These are phyloP conservation scores for Cepaea nemoralis DNA, from an alignment of 1,140 invertebrate species.

Conservation along the genomic window DNA sequence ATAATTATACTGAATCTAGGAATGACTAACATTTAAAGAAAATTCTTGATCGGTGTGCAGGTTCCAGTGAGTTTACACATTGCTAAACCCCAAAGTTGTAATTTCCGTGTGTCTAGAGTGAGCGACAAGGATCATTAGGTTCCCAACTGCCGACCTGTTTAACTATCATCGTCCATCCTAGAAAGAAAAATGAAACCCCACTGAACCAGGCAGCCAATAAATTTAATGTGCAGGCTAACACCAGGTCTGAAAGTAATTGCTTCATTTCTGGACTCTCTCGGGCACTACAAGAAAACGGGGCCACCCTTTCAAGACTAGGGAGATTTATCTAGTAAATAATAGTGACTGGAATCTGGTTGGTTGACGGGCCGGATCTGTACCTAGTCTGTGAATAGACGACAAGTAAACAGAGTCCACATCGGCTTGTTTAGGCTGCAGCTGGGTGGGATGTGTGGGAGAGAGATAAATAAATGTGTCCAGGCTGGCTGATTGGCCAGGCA, in stretches of 20 bases:
- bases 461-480: not conserved
- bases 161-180: too few species aligned
- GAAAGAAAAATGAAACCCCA: too few species aligned
- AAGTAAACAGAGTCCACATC: not conserved
- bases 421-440: not conserved
- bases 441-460: not conserved
- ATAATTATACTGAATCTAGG: too few species aligned
- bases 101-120: too few species aligned
- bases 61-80: too few species aligned
- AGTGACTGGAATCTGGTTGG: not conserved
- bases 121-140: too few species aligned
- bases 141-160: too few species aligned
- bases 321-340: conserved; percentile 8
- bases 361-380: not conserved
- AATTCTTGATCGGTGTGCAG: too few species aligned
- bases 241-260: not conserved
- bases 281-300: not conserved
- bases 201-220: not conserved
- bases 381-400: not conserved
- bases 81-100: too few species aligned
- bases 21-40: too few species aligned
- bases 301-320: not conserved
- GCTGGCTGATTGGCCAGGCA: not conserved
- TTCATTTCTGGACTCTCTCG: not conserved
- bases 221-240: not conserved